Conservation (phyloP, 2,888 invertebrate species). For the Cyrtodaria siliqua region DNA sequence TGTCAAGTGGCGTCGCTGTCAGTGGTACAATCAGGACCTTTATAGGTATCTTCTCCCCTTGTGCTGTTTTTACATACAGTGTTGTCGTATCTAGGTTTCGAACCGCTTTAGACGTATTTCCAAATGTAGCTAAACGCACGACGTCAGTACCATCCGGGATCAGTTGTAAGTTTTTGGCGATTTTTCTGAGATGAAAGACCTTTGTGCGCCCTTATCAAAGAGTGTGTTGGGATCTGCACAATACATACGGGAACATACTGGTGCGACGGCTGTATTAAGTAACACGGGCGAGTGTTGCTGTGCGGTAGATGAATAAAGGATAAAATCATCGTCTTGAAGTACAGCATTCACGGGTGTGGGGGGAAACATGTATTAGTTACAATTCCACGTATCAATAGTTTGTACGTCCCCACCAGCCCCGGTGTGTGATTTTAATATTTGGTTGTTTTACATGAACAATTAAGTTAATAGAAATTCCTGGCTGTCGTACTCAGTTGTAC, state of each 20-base stretch:
- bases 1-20: slow-evolving; percentile 14
- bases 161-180: slow-evolving; percentile 36
- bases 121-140: slow-evolving; percentile 41
- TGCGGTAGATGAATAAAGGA: not conserved
- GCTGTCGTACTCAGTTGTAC: no score
- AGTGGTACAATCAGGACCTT: slow-evolving; percentile 46
- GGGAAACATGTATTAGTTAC: no score
- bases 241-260: no score
- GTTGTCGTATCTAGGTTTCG: slow-evolving; percentile 3
- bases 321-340: no score
- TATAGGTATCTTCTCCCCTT: slow-evolving; percentile 26
- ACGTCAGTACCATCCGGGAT: slow-evolving; percentile 14
- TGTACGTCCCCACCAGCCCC: no score
- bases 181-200: slow-evolving; percentile 37
- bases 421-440: no score
- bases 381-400: no score
- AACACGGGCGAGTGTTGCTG: not conserved
- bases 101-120: slow-evolving; percentile 12
- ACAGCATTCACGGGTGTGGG: no score
- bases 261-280: no score
- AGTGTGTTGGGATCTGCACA: slow-evolving; percentile 16
- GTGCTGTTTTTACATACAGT: no score
- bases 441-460: no score
- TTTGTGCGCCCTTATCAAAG: slow-evolving; percentile 35
- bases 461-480: no score